Base-by-base conservation (phyloP, 2,888 invertebrate genomes). In the Timandra comae region DNA sequence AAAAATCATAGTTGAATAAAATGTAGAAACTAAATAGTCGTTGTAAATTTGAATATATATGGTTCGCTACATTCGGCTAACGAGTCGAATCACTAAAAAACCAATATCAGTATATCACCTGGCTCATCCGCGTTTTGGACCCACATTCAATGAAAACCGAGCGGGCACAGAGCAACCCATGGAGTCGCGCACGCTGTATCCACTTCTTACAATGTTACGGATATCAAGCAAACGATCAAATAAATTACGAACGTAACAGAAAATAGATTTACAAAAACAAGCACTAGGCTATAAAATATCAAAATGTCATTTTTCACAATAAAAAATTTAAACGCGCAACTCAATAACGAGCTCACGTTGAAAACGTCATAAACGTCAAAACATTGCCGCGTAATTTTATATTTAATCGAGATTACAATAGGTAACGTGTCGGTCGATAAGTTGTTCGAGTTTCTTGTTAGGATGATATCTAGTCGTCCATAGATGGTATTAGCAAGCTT, bases 81-180 rank as follows among this genome's bases (percentile, higher is more conserved):
- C 76, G 72, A 79, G 68, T 67, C 59, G 49, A 59, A 47, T 55
- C 68, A 65, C 68, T 67, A 74, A 72, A 75, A 73, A 74, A 69
- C 64, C 66, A 70, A 78, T 80, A 76, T 69, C 82, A 72, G 75
- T 82, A 82, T 77, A 80, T 82, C 78, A 84, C 41, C 16, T 16
- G 41, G 61, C 63, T 66, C 74, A 72, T 76, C 76, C 69, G 73
- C 71, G 64, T 69, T 71, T 74, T 47, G 70, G 72, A 65, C 64
- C 55, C 56, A 51, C 59, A 55, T 57, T 63, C 47, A n/a, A n/a
- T n/a, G n/a, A n/a, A n/a, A n/a, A n/a, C n/a, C n/a, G 60, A 64
- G 63, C 45, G 46, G 33, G 49, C 51, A 70, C 73, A 73, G 46
- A 16, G 62, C 48, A 8, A 44, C 44, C 2, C 16, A 27, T 68